Evolutionary conservation across 2,888 invertebrate species (phyloP).

Genomic region (Zaprionus bogoriensis): DNA sequence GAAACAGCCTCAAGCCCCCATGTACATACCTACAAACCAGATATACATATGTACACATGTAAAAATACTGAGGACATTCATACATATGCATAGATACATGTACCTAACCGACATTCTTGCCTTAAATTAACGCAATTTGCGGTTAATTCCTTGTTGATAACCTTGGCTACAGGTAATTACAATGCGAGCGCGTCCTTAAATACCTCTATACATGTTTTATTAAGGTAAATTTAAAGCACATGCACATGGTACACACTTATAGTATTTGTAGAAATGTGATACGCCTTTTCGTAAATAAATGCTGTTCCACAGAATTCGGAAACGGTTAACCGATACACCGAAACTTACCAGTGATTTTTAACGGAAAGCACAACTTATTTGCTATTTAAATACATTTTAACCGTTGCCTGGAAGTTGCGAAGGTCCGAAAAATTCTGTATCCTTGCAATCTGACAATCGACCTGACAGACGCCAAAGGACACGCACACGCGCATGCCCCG

Average conservation of each 20-base stretch:
- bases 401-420: constrained; percentile 49
- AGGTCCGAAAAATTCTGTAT: constrained; percentile 76
- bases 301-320: neutral
- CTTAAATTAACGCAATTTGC: neutral
- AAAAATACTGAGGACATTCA: neutral
- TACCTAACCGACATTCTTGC: neutral
- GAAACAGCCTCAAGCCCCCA: neutral
- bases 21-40: neutral
- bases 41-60: neutral
- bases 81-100: neutral
- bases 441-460: constrained; percentile 64
- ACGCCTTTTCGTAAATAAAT: neutral
- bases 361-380: constrained; percentile 27
- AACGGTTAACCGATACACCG: neutral
- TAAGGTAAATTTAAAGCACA: no score
- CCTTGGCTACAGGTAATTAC: no score
- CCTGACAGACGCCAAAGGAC: constrained; percentile 45
- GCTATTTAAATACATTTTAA: constrained; percentile 41
- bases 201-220: neutral
- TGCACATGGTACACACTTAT: neutral
- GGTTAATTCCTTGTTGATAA: neutral
- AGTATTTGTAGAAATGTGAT: neutral
- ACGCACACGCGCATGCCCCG: constrained; percentile 59
- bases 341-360: constrained; percentile 28
- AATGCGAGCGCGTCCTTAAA: no score